Evolutionary conservation across 2,888 invertebrate genomes (phyloP).

Genomic region (Dione juno): DNA sequence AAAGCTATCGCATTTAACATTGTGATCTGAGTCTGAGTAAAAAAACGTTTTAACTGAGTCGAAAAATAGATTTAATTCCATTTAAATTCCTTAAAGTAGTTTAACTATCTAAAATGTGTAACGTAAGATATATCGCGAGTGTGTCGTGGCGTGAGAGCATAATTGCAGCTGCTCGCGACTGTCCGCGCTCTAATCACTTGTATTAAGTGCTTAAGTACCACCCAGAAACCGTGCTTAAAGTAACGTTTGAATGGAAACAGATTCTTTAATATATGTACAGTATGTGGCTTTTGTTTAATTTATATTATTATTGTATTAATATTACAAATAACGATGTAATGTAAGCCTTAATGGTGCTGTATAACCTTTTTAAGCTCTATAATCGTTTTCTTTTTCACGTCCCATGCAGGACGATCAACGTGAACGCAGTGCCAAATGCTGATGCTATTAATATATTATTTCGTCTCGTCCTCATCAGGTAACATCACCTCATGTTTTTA

Average conservation of each 20-base stretch:
- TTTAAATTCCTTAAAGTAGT: conserved; percentile 3
- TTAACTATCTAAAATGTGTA: conserved; percentile 18
- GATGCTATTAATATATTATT: too few species aligned
- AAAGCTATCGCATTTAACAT: not conserved
- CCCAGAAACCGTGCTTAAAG: conserved; percentile 51
- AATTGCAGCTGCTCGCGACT: conserved; percentile 64
- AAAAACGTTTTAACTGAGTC: not conserved
- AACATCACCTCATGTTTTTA: too few species aligned
- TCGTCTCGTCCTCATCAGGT: too few species aligned
- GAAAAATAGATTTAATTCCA: conserved; percentile 1
- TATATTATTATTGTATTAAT: too few species aligned
- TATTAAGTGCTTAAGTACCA: conserved; percentile 62
- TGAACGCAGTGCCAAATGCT: too few species aligned
- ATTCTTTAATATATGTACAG: conserved; percentile 6
- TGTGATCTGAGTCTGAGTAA: not conserved
- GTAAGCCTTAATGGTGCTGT: too few species aligned
- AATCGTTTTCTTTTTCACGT: too few species aligned
- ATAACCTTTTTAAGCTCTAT: too few species aligned
- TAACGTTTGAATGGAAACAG: conserved; percentile 44
- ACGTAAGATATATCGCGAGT: conserved; percentile 8
- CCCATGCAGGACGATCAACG: too few species aligned
- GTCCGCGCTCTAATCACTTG: conserved; percentile 58
- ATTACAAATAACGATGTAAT: too few species aligned
- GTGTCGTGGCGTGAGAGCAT: conserved; percentile 49
- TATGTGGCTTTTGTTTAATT: not conserved